These are phyloP conservation scores for Dryobates pubescens DNA, from an alignment of 2,797 vertebrate species.

Conservation along the genomic window DNA sequence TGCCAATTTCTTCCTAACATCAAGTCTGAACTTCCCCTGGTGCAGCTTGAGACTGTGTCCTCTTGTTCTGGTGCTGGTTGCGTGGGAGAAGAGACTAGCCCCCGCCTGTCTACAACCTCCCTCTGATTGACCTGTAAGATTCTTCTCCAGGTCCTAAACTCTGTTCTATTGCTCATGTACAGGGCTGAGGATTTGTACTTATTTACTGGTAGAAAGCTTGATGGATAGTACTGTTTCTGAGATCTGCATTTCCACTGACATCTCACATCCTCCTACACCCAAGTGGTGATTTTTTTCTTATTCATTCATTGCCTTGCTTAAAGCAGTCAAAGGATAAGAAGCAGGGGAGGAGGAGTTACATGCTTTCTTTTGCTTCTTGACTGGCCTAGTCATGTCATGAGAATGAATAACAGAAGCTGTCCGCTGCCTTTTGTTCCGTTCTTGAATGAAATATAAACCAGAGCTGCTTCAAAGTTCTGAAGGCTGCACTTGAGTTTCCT, in stretches of 20 bases:
- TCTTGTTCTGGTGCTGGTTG: too few relatives aligned
- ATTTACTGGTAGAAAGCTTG: neutral
- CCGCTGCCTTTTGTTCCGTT: conserved; percentile 47
- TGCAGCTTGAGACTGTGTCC: too few relatives aligned
- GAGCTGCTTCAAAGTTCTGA: conserved; percentile 43
- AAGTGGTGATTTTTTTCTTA: neutral
- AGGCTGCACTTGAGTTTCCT: conserved; percentile 20
- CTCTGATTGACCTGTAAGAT: neutral
- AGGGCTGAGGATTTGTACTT: neutral
- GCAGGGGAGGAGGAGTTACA: conserved; percentile 20
- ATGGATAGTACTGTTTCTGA: neutral
- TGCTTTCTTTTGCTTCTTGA: conserved; percentile 18
- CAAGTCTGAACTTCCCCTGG: too few relatives aligned
- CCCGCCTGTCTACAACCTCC: neutral
- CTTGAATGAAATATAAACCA: conserved; percentile 43
- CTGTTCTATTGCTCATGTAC: neutral
- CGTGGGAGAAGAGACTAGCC: too few relatives aligned
- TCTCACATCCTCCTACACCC: neutral
- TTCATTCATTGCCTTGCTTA: neutral
- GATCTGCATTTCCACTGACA: neutral
- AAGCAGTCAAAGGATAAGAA: conserved; percentile 7
- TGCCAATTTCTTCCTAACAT: too few relatives aligned
- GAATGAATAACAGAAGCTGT: conserved; percentile 54
- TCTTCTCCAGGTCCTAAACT: neutral
- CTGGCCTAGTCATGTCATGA: conserved; percentile 20